Percentiles rank a stretch among this genome's conserved stretches.
phyloP scores from a whole-genome alignment of 2,113 vertebrate genomes.

The Microcebus jonahi region DNA sequence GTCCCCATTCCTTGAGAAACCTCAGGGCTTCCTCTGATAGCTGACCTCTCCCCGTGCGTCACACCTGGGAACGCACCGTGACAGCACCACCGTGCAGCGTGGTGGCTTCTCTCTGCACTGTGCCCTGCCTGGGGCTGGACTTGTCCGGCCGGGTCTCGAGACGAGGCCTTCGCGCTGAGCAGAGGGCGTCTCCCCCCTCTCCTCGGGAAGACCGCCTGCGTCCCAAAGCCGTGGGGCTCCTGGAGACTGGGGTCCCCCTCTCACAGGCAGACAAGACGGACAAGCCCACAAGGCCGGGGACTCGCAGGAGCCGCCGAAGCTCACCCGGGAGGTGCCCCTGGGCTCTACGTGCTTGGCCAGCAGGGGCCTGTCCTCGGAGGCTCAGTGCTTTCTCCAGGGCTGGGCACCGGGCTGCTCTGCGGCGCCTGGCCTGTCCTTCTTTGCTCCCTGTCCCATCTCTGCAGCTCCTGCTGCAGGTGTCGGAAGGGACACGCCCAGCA shows the following conservation, averaged over 20 bases:
- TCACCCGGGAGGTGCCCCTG: neutral
- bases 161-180: neutral
- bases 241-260: neutral
- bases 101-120: neutral
- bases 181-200: neutral
- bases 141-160: neutral
- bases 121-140: neutral
- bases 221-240: neutral
- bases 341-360: neutral
- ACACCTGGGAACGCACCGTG: neutral
- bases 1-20: neutral
- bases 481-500: neutral
- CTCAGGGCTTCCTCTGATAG: neutral
- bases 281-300: neutral
- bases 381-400: neutral
- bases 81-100: accelerated
- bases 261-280: neutral
- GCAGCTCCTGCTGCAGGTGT: neutral
- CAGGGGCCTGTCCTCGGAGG: neutral
- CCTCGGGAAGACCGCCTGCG: neutral
- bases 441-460: neutral
- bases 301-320: too few relatives aligned
- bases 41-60: neutral
- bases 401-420: neutral
- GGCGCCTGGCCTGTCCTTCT: neutral